These are phyloP conservation scores for Gasteruption jaculator DNA, from an alignment of 2,888 invertebrate species.

Conservation along the genomic window DNA sequence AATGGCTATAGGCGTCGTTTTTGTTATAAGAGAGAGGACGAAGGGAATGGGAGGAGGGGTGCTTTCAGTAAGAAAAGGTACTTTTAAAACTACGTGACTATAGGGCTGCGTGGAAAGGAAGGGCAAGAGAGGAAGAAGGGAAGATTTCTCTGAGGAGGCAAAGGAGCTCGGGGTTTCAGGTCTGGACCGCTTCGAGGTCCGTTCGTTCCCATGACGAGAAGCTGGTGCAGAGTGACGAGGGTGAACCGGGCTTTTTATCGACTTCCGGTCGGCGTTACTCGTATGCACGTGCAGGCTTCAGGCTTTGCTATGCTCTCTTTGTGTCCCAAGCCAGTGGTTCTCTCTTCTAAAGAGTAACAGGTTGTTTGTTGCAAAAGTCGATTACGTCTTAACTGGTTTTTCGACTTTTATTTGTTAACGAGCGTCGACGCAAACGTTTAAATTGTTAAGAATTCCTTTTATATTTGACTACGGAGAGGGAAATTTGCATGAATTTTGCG, in stretches of 20 bases:
- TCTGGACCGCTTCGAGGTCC: conserved; percentile 28
- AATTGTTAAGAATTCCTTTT: too few relatives aligned
- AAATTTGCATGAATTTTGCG: too few relatives aligned
- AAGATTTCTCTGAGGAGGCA: conserved; percentile 24
- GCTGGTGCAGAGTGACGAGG: conserved; percentile 49
- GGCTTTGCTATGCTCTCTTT: conserved; percentile 40
- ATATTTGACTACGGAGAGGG: too few relatives aligned
- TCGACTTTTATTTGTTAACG: neutral
- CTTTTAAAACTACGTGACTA: too few relatives aligned
- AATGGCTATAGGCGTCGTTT: too few relatives aligned
- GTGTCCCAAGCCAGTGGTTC: conserved; percentile 39
- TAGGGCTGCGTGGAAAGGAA: neutral
- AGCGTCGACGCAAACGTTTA: too few relatives aligned
- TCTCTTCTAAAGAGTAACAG: conserved; percentile 31
- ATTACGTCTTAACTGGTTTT: neutral
- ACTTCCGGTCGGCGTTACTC: conserved; percentile 50
- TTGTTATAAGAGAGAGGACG: conserved; percentile 10
- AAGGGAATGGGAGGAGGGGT: conserved; percentile 4
- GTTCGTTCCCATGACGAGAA: conserved; percentile 50
- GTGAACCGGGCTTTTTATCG: conserved; percentile 51
- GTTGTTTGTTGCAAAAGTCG: conserved; percentile 21
- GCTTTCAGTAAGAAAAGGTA: too few relatives aligned
- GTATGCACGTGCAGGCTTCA: conserved; percentile 46
- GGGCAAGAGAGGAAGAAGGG: conserved; percentile 9
- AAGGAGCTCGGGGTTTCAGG: conserved; percentile 36